Percentiles rank a stretch among this genome's conserved stretches.
Evolutionary conservation across 2,888 invertebrate genomes (phyloP).

Genomic region (Drosophila helvetica): DNA sequence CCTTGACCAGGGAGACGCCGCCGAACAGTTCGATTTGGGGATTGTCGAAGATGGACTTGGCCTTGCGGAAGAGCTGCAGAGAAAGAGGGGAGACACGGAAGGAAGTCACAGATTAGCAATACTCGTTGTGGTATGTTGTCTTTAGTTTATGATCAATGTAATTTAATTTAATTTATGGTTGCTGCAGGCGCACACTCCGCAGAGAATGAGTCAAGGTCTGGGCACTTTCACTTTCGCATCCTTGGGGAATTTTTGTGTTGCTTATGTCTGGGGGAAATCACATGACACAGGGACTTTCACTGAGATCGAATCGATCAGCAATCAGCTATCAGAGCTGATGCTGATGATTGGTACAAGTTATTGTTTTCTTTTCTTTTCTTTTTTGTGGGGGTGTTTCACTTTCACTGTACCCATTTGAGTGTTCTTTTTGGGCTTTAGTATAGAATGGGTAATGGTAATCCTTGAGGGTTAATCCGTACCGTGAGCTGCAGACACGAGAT

Average conservation of each 20-base stretch:
- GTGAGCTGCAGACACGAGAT: slow-evolving; percentile 87
- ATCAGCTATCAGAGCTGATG: slow-evolving; percentile 1
- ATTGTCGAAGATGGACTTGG: slow-evolving; percentile 86
- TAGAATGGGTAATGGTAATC: slow-evolving; percentile 52
- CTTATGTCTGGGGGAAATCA: slow-evolving; percentile 34
- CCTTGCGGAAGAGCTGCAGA: slow-evolving; percentile 85
- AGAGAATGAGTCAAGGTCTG: slow-evolving; percentile 20
- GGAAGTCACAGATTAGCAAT: slow-evolving; percentile 49
- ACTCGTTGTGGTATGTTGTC: neutral
- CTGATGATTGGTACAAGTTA: neutral
- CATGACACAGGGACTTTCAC: slow-evolving; percentile 54
- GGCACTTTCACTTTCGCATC: slow-evolving; percentile 63
- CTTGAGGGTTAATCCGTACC: slow-evolving; percentile 82
- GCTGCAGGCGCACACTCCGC: neutral
- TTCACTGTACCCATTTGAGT: slow-evolving; percentile 57
- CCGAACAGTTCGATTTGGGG: slow-evolving; percentile 86
- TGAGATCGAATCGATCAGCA: slow-evolving; percentile 22
- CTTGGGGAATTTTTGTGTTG: slow-evolving; percentile 25
- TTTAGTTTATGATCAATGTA: neutral
- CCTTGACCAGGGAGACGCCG: slow-evolving; percentile 85
- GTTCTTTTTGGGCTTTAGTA: slow-evolving; percentile 31
- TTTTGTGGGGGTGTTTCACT: slow-evolving; percentile 50
- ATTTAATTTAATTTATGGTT: neutral
- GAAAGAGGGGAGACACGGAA: slow-evolving; percentile 23
- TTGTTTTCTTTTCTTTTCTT: slow-evolving; percentile 10